phyloP scores from a whole-genome alignment of 2,797 vertebrate species.

The Loriculus beryllinus region DNA sequence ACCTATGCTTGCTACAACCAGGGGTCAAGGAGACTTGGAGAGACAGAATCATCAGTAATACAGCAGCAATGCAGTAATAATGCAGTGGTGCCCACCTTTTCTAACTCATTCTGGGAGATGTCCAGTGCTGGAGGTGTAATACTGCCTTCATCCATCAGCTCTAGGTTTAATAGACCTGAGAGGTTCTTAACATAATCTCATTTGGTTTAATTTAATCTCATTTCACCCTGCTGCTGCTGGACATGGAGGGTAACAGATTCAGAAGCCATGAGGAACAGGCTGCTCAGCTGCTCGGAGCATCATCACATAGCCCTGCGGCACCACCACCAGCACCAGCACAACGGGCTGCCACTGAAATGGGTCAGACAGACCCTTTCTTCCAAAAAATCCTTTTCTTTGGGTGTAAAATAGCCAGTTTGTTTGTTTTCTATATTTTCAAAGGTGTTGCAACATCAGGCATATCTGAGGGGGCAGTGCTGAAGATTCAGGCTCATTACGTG shows the following conservation, averaged over 20 bases:
- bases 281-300: too few relatives aligned
- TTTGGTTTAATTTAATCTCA: neutral
- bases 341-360: accelerated
- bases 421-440: neutral
- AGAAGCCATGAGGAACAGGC: accelerated
- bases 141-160: neutral
- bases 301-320: accelerated
- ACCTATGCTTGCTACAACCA: neutral
- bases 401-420: neutral
- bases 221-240: neutral
- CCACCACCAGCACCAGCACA: accelerated
- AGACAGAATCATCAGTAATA: neutral
- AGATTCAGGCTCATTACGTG: neutral
- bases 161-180: neutral
- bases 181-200: neutral
- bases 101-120: neutral
- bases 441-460: neutral
- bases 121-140: neutral
- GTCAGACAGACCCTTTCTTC: neutral
- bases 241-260: neutral
- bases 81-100: neutral
- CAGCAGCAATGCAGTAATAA: neutral
- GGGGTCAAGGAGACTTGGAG: neutral
- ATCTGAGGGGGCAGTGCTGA: neutral
- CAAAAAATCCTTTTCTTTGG: neutral